Evolutionary conservation across 2,797 vertebrate species (phyloP), one percentile per base, ranked within the genome.

Genomic region (Hemibagrus guttatus): DNA sequence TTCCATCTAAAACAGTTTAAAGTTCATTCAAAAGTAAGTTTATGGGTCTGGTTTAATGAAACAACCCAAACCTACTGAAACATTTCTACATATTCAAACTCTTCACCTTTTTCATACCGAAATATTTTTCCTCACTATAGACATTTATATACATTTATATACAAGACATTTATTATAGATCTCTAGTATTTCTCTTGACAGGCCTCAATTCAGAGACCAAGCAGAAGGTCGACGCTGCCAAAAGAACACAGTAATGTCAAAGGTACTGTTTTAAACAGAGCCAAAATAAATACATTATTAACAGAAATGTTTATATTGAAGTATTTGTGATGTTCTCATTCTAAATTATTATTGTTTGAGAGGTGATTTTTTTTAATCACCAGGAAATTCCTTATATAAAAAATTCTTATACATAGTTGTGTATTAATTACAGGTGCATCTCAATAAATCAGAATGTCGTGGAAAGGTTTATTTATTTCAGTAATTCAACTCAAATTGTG

Each of bases 181-280:
- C 6, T 52, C 7, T 78, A 2, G 19, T 79, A 54, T 84, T 64
- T 89, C 89, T 17, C 83, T 42, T 86, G 80, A n/a, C 84, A 94
- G 94, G 92, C 84, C 85, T 71, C 84, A 90, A 81, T 81, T 74
- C 74, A 92, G 91, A 92, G 95, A 94, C 87, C 92, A 92, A 84
- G 90, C 89, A 87, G 95, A 95, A 66, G 93, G 87, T 42, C 90
- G 85, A 72, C 93, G 87, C 28, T 93, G 86, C 91, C 91, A 91
- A 90, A 93, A 92, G 87, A 95, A 92, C 86, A 89, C 90, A 14
- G 81, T 88, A 5, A 87, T 84, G 66, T 42, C 94, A 89, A 95
- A 95, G 95, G 95, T 96, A 89, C 42, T 7, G 2, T 56, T 75
- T 59, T 69, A 23, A 63, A 46, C 58, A 17, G 4, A 1, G 2